A percentile compares a stretch with the other conserved stretches of the same genome.
phyloP scores from a whole-genome alignment of 35 echinoderm and acorn worm species.

The Apostichopus japonicus region DNA sequence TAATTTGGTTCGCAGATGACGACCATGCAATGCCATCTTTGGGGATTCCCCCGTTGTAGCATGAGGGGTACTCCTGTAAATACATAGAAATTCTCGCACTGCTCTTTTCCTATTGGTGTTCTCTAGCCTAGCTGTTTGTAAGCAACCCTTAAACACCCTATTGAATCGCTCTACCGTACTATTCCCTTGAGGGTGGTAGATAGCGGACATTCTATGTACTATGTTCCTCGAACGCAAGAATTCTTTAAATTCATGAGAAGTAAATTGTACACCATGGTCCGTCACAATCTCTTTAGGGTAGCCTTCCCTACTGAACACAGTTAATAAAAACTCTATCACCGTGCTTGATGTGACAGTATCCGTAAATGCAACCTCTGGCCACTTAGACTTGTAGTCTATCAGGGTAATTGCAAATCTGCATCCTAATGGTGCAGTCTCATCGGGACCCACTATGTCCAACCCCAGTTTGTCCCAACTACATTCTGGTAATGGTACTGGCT shows the following conservation, averaged over 20 bases:
- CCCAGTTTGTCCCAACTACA: slow-evolving; percentile 32
- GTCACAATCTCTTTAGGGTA: slow-evolving; percentile 16
- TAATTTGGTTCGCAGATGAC: slow-evolving; percentile 40
- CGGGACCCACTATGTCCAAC: slow-evolving; percentile 35
- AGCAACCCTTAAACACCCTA: not conserved
- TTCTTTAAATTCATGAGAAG: not conserved
- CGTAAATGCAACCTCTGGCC: slow-evolving; percentile 26
- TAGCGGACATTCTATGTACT: not conserved
- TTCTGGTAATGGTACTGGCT: not conserved
- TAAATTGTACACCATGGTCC: not conserved
- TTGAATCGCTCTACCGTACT: slow-evolving; percentile 45
- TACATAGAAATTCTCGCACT: slow-evolving; percentile 33
- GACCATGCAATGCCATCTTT: slow-evolving; percentile 14
- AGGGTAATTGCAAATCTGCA: slow-evolving; percentile 35
- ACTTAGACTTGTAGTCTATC: slow-evolving; percentile 24
- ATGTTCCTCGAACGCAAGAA: not conserved
- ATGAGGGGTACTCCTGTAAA: slow-evolving; percentile 8
- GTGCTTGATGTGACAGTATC: not conserved
- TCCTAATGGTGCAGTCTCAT: not conserved
- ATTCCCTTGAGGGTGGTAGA: slow-evolving; percentile 60
- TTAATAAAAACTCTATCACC: not conserved
- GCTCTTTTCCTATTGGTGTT: not conserved
- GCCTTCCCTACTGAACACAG: not conserved
- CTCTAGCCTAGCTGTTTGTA: slow-evolving; percentile 14
- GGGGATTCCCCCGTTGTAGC: not conserved